Percentiles rank a stretch among this genome's conserved stretches.
Evolutionary conservation across 2,113 vertebrate genomes (phyloP).

Genomic region (Genyomyrus donnyi): DNA sequence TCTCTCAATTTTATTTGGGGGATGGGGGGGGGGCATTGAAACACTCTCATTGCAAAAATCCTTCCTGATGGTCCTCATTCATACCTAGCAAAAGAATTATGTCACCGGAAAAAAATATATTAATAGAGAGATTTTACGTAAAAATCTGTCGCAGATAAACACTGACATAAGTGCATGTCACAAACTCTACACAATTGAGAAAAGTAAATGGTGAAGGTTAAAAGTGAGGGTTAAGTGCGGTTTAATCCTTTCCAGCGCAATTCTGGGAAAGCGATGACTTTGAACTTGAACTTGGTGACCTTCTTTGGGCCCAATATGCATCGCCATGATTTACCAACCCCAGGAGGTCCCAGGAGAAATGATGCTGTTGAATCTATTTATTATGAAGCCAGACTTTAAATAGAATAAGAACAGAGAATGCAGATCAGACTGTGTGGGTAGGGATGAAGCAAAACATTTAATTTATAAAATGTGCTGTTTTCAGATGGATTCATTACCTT

Average conservation of each 20-base stretch:
- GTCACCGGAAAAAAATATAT: background rate
- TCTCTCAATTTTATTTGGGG: background rate
- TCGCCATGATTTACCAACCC: background rate
- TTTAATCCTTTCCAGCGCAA: background rate
- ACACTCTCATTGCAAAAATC: background rate
- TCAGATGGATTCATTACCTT: background rate
- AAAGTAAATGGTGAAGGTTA: background rate
- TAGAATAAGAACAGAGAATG: background rate
- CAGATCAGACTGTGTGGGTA: background rate
- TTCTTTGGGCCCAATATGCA: background rate
- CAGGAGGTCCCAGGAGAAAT: background rate
- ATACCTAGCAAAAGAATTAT: background rate
- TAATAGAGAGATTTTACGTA: background rate
- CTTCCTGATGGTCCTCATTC: background rate
- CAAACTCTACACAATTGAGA: background rate
- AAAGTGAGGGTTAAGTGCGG: background rate
- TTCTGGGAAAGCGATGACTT: background rate
- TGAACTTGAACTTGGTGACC: background rate
- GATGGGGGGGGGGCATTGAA: background rate
- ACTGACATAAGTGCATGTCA: background rate
- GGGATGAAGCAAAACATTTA: background rate
- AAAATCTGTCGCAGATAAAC: background rate
- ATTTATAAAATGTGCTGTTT: background rate
- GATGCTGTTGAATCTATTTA: constrained; percentile 2
- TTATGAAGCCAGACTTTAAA: background rate